Evolutionary conservation across 1,140 invertebrate genomes (phyloP), one percentile per base, ranked within the genome.

Genomic region (Drosophila willistoni): DNA sequence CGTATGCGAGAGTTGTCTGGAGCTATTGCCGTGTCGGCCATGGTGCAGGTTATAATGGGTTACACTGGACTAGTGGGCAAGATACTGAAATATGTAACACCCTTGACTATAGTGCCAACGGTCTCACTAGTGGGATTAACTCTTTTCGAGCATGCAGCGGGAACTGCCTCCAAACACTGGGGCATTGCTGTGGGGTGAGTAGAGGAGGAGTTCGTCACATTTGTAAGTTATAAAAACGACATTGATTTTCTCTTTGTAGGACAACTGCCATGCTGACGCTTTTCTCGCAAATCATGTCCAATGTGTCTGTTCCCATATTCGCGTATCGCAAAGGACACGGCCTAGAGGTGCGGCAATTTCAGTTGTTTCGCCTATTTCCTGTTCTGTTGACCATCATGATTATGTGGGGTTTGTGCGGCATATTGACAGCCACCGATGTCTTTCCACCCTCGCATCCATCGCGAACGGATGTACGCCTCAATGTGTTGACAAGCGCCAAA

Each of bases 1-100:
- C 93, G 97, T 62, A 97, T 97, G 96, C 93, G 96, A 70, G 96
- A 97, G 91, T 92, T 97, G 14, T 97, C 96, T 0, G 97, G 97
- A 0, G 96, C 97, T 2, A 97, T 98, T 41, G 95, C 96, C n/a
- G 94, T 97, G 0, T 95, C 97, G 0, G 95, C 97, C 0, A 60
- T 97, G 22, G 94, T 97, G 42, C 96, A 98, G 93, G 93, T 97
- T 9, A 85, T 97, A 13, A 93, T 97, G 57, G 97, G 94, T 22
- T 94, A 94, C 81, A 92, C 93, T 90, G 96, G 96, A 6, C 92
- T 97, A 0, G 94, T 97, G 57, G 96, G 96, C 3, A 93, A 95
- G 42, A 91, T 97, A 13, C 90, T 97, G 0, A 94, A 94, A 51
- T 96, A 94, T 85, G 95, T 97, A 3, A 96, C 96, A 0, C 97